These are phyloP conservation scores for Drosophila barbarae DNA, from an alignment of 2,888 invertebrate genomes.

Conservation along the genomic window DNA sequence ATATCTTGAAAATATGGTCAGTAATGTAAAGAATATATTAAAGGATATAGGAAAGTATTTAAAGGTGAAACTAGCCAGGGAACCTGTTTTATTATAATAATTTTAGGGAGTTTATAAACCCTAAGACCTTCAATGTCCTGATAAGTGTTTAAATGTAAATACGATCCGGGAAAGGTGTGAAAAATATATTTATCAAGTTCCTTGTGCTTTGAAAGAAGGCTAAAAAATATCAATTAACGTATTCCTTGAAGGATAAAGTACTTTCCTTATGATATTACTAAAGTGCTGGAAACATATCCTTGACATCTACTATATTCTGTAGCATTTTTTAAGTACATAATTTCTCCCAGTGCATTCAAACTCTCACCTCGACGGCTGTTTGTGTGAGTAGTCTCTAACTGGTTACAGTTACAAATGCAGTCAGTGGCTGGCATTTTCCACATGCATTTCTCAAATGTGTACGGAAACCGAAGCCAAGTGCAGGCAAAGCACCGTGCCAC, in stretches of 20 bases:
- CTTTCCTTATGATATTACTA: neutral
- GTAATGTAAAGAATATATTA: too few species aligned
- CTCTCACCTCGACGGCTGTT: slow-evolving; percentile 5
- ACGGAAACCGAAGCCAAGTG: slow-evolving; percentile 70
- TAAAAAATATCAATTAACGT: neutral
- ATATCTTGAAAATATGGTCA: neutral
- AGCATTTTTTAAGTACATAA: neutral
- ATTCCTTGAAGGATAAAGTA: too few species aligned
- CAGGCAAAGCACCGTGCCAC: slow-evolving; percentile 39
- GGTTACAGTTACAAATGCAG: slow-evolving; percentile 62
- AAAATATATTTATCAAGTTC: neutral
- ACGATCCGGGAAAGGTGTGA: too few species aligned
- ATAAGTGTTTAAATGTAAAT: too few species aligned
- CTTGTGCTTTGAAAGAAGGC: too few species aligned
- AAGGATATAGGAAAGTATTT: neutral
- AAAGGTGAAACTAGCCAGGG: too few species aligned
- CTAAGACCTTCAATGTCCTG: too few species aligned
- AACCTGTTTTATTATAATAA: neutral
- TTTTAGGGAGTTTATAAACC: neutral
- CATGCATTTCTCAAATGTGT: slow-evolving; percentile 74
- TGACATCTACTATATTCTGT: too few species aligned
- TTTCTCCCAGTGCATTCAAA: slow-evolving; percentile 9
- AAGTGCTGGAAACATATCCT: neutral
- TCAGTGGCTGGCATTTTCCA: slow-evolving; percentile 63
- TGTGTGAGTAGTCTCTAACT: slow-evolving; percentile 39